A percentile compares a stretch with the other conserved stretches of the same genome.
Conservation (phyloP, 2,888 invertebrate genomes). For the Netelia fuscicornis region DNA sequence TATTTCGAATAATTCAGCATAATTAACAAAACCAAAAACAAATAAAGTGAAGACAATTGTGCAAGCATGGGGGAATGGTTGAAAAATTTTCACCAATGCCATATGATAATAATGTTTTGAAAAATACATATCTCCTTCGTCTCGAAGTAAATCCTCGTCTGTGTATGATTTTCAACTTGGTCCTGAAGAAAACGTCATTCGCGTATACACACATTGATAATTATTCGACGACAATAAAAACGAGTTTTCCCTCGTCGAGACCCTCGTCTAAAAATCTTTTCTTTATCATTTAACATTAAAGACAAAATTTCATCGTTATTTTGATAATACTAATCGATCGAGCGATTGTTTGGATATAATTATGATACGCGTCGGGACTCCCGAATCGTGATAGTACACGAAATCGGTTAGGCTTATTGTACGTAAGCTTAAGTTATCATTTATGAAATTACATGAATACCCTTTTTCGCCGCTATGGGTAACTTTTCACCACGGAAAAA, state of each 20-base stretch:
- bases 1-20: neutral
- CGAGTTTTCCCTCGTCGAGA: neutral
- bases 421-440: slow-evolving; percentile 18
- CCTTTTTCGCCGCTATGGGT: slow-evolving; percentile 97
- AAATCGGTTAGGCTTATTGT: slow-evolving; percentile 20
- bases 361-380: neutral
- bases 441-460: slow-evolving; percentile 89
- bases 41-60: neutral
- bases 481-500: slow-evolving; percentile 94
- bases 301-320: slow-evolving; percentile 47
- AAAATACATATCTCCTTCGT: slow-evolving; percentile 27
- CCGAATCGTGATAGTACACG: neutral
- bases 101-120: slow-evolving; percentile 5
- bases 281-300: slow-evolving; percentile 48
- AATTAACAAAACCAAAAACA: neutral
- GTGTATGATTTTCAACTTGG: slow-evolving; percentile 35
- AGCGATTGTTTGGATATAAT: slow-evolving; percentile 23
- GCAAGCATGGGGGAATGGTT: slow-evolving; percentile 7
- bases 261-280: neutral
- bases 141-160: neutral
- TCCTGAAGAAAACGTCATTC: slow-evolving; percentile 28
- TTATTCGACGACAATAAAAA: neutral
- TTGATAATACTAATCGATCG: slow-evolving; percentile 36
- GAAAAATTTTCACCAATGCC: slow-evolving; percentile 5
- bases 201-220: slow-evolving; percentile 1